Percentiles rank a stretch among this genome's conserved stretches.
phyloP scores from a whole-genome alignment of 30 jellyfish, hydroid and myxozoan genomes.

The Aurelia aurita region DNA sequence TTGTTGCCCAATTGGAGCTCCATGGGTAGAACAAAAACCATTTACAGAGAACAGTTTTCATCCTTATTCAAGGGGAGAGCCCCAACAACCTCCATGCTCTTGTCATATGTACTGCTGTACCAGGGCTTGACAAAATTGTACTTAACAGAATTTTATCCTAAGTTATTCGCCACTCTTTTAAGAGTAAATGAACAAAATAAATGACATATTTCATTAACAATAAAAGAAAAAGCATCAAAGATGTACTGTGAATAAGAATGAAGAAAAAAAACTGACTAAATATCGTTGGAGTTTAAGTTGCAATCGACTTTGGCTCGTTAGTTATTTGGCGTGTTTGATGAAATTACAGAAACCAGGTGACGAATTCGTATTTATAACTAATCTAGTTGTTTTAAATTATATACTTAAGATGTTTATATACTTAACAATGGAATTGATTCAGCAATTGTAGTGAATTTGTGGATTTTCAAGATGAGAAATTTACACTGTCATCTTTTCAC shows the following conservation, averaged over 20 bases:
- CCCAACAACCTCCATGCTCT: slow-evolving; percentile 68
- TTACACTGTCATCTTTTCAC: slow-evolving; percentile 20
- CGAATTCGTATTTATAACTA: slow-evolving; percentile 7
- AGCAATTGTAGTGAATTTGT: slow-evolving; percentile 39
- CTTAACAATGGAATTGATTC: slow-evolving; percentile 18
- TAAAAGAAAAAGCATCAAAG: not conserved
- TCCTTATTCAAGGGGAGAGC: slow-evolving; percentile 41
- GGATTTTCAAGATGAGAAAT: slow-evolving; percentile 38
- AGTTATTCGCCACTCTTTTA: not conserved
- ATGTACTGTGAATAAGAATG: not conserved
- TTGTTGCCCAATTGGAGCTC: slow-evolving; percentile 50
- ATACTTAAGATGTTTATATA: slow-evolving; percentile 59
- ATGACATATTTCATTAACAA: not conserved
- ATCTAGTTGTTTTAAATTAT: slow-evolving; percentile 34
- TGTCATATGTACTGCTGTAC: slow-evolving; percentile 78
- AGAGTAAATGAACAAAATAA: not conserved
- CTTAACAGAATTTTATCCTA: not conserved
- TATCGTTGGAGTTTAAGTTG: too few relatives aligned
- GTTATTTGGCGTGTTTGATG: too few relatives aligned
- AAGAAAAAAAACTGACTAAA: too few relatives aligned
- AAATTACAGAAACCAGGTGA: not conserved
- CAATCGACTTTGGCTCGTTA: too few relatives aligned
- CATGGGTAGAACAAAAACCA: slow-evolving; percentile 74
- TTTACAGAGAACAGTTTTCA: slow-evolving; percentile 22
- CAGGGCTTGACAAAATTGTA: slow-evolving; percentile 26